Evolutionary conservation across 2,113 vertebrate species (phyloP).

Genomic region (Hypocryptadius cinnamomeus): DNA sequence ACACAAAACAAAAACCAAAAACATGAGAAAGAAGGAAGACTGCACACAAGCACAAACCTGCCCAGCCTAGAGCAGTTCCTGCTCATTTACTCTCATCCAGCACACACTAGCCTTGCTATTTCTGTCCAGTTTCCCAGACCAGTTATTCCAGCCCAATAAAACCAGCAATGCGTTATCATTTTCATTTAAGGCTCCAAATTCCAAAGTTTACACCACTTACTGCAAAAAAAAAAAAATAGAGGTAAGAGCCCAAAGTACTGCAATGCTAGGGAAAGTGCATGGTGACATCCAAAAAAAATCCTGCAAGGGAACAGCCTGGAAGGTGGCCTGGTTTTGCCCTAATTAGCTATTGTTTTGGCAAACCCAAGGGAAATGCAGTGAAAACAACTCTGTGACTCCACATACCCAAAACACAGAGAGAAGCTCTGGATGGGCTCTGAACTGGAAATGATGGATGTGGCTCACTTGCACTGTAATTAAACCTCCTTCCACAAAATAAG

Average conservation of each 20-base stretch:
- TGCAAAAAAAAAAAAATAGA: neutral
- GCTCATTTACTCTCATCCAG: neutral
- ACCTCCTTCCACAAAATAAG: conserved; percentile 45
- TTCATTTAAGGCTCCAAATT: neutral
- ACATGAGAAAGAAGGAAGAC: neutral
- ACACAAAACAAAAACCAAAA: neutral
- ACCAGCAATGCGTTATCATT: neutral
- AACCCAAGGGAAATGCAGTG: neutral
- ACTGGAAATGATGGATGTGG: conserved; percentile 60
- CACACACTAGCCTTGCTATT: neutral
- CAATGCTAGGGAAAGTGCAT: neutral
- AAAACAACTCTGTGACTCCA: neutral
- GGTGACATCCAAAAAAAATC: neutral
- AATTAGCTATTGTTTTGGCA: neutral
- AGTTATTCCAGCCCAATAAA: conserved; percentile 4
- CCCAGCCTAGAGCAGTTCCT: neutral
- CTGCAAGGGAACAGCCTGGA: neutral
- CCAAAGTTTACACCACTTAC: neutral
- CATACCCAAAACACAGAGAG: neutral
- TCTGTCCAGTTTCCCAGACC: neutral
- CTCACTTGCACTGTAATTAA: conserved; percentile 42
- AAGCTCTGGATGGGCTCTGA: conserved; percentile 4
- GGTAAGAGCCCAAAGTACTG: neutral
- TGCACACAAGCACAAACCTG: neutral
- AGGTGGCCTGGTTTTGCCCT: neutral